A percentile compares a stretch with the other conserved stretches of the same genome.
Evolutionary conservation across 2,797 vertebrate genomes (phyloP).

Genomic region (Eidolon dupreanum): DNA sequence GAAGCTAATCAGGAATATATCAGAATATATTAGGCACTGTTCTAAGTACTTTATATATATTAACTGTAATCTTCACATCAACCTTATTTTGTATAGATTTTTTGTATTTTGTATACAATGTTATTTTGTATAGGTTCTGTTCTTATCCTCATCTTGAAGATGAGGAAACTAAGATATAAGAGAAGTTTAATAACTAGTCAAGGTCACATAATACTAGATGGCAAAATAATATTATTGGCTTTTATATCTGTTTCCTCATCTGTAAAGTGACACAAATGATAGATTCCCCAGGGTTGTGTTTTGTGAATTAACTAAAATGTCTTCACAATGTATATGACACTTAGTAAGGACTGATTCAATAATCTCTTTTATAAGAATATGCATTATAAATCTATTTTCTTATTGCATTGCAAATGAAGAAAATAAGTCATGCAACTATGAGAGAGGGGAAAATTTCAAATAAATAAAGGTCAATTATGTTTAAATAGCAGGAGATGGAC

Average conservation of each 20-base stretch:
- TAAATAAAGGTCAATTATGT: slow-evolving; percentile 26
- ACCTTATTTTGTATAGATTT: background rate
- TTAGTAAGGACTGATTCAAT: background rate
- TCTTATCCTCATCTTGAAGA: background rate
- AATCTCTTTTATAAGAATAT: background rate
- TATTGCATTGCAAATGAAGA: background rate
- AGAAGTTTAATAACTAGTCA: background rate
- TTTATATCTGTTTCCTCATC: background rate
- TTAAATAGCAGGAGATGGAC: background rate
- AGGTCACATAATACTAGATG: background rate
- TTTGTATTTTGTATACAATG: background rate
- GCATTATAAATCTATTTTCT: background rate
- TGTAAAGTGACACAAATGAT: slow-evolving; percentile 1
- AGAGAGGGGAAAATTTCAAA: background rate
- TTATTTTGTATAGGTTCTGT: background rate
- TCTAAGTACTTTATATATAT: background rate
- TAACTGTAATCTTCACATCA: background rate
- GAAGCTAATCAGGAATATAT: background rate
- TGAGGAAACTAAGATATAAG: background rate
- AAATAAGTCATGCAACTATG: background rate
- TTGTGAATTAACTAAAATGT: background rate
- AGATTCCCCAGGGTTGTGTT: background rate
- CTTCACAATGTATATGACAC: background rate
- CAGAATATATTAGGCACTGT: background rate
- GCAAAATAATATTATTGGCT: background rate